phyloP scores from a whole-genome alignment of 37 sponge, comb jelly and placozoan genomes.

The Hormiphora californensis region DNA sequence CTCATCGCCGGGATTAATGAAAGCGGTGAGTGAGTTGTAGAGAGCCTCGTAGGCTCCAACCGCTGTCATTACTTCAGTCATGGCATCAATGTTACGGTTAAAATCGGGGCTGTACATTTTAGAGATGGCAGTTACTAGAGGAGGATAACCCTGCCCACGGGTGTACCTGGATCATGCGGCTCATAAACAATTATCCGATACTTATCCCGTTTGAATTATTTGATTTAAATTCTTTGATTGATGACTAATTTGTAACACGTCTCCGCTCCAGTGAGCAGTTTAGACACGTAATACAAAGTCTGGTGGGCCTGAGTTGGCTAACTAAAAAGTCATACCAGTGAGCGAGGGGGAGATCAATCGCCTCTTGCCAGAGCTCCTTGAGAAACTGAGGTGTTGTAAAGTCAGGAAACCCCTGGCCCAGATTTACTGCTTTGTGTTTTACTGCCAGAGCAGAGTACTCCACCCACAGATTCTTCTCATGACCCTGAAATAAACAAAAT shows the following conservation, averaged over 20 bases:
- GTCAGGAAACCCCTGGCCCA: conserved; percentile 95
- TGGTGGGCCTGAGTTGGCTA: too few relatives aligned
- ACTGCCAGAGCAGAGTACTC: conserved; percentile 78
- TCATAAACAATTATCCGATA: too few relatives aligned
- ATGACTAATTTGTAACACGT: too few relatives aligned
- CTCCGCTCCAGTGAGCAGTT: too few relatives aligned
- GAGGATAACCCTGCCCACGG: conserved; percentile 74
- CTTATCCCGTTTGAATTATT: too few relatives aligned
- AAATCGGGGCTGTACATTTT: conserved; percentile 65
- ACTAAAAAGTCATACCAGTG: conserved; percentile 14
- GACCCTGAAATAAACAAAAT: neutral
- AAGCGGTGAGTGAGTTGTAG: conserved; percentile 61
- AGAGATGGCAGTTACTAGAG: conserved; percentile 79
- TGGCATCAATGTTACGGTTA: conserved; percentile 71
- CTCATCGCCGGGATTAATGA: conserved; percentile 89
- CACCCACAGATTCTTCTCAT: conserved; percentile 66
- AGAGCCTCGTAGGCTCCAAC: conserved; percentile 83
- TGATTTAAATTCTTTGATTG: too few relatives aligned
- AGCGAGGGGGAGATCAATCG: conserved; percentile 43
- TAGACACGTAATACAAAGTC: too few relatives aligned
- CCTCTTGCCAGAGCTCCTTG: conserved; percentile 68
- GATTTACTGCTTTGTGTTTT: conserved; percentile 73
- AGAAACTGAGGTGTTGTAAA: conserved; percentile 76
- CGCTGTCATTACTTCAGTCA: conserved; percentile 70
- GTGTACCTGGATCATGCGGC: conserved; percentile 17